Percentiles rank a stretch among this genome's conserved stretches.
phyloP scores from a whole-genome alignment of 2,113 vertebrate genomes.

The Talpa occidentalis region DNA sequence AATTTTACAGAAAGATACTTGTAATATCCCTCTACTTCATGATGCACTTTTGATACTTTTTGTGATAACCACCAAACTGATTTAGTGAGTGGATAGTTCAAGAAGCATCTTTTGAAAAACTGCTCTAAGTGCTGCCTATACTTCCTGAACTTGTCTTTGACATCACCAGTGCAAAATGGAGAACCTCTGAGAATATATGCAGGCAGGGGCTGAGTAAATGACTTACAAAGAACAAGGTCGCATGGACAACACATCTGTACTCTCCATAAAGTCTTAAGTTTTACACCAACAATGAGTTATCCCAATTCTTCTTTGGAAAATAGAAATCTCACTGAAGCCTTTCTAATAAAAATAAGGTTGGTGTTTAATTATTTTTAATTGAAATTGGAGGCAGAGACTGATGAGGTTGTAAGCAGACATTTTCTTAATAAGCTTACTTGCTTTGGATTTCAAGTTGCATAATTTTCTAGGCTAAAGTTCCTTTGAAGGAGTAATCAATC shows the following conservation, averaged over 20 bases:
- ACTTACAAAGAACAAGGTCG: background rate
- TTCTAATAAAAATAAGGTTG: background rate
- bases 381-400: background rate
- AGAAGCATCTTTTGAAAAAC: background rate
- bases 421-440: background rate
- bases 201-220: background rate
- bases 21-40: background rate
- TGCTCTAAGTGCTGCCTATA: background rate
- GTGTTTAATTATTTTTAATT: background rate
- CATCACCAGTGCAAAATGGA: background rate
- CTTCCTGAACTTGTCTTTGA: background rate
- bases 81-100: background rate
- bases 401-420: background rate
- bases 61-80: background rate
- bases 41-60: background rate
- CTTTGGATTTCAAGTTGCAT: constrained; percentile 4
- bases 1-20: background rate
- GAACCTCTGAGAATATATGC: background rate
- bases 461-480: background rate
- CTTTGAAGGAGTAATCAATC: background rate
- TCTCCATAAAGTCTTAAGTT: background rate
- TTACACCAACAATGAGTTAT: background rate
- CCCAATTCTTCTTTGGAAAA: constrained; percentile 12
- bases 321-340: background rate
- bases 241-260: background rate